These are phyloP conservation scores for Drosophila rubida DNA, from an alignment of 2,888 invertebrate species.

Conservation along the genomic window DNA sequence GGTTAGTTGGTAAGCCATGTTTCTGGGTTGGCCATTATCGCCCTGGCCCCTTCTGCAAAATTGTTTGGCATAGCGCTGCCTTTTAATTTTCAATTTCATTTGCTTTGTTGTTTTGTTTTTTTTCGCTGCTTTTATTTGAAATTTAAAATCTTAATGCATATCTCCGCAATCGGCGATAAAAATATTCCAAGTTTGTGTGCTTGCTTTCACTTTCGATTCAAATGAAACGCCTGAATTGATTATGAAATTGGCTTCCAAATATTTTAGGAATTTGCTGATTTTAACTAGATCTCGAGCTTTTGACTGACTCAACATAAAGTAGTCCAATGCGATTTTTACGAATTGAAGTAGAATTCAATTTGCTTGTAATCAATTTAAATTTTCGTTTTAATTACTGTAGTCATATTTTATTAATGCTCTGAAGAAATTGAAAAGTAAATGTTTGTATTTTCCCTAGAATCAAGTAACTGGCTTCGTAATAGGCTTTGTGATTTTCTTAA, in stretches of 20 bases:
- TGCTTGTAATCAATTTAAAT: too few species aligned
- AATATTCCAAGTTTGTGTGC: constrained; percentile 9
- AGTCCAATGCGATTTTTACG: too few species aligned
- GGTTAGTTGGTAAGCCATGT: constrained; percentile 40
- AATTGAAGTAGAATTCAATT: too few species aligned
- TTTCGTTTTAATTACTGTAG: too few species aligned
- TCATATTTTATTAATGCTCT: not conserved
- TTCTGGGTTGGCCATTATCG: constrained; percentile 36
- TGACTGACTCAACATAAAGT: too few species aligned
- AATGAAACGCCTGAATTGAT: constrained; percentile 26
- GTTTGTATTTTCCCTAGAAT: not conserved
- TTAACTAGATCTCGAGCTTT: not conserved
- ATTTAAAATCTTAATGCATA: constrained; percentile 19
- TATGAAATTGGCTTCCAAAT: constrained; percentile 26
- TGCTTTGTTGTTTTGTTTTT: not conserved
- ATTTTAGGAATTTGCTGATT: not conserved
- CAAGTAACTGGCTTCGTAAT: constrained; percentile 20
- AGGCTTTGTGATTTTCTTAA: constrained; percentile 16
- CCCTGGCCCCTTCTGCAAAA: constrained; percentile 36
- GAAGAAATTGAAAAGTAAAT: not conserved
- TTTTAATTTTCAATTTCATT: constrained; percentile 27
- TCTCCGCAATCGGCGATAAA: constrained; percentile 14
- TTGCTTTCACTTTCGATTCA: constrained; percentile 52
- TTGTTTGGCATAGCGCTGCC: constrained; percentile 37
- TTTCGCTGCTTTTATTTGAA: constrained; percentile 25